phyloP scores from a whole-genome alignment of 1,140 invertebrate genomes.

The Nomia melanderi region DNA sequence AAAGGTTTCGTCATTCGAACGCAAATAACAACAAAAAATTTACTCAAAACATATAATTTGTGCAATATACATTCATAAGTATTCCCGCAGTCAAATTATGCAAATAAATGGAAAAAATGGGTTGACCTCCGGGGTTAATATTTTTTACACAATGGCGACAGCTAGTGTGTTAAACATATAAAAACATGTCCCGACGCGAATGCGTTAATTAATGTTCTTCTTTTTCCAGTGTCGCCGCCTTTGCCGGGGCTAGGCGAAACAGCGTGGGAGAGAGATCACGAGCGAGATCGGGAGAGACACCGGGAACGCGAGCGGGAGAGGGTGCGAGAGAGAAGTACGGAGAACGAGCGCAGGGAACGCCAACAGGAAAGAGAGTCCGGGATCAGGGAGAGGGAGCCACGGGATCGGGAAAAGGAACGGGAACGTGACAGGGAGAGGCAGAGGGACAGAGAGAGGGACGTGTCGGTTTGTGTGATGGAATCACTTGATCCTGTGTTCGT shows the following conservation, averaged over 20 bases:
- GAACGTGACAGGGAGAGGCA: constrained; percentile 72
- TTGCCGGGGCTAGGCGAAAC: constrained; percentile 57
- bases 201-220: constrained; percentile 31
- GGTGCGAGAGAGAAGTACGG: constrained; percentile 66
- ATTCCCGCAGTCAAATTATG: no score
- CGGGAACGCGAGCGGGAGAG: constrained; percentile 68
- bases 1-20: no score
- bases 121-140: no score
- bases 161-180: neutral
- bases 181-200: no score
- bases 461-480: constrained; percentile 76
- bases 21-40: no score
- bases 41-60: no score
- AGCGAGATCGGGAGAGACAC: constrained; percentile 55
- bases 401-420: constrained; percentile 66
- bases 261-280: constrained; percentile 63
- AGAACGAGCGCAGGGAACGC: constrained; percentile 61
- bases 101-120: no score
- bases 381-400: constrained; percentile 67
- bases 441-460: constrained; percentile 71
- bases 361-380: constrained; percentile 65
- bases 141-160: no score
- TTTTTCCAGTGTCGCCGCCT: constrained; percentile 61
- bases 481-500: constrained; percentile 77
- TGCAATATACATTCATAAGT: no score